Evolutionary conservation across 2,888 invertebrate species (phyloP).

Genomic region (Drosophila prostipennis): DNA sequence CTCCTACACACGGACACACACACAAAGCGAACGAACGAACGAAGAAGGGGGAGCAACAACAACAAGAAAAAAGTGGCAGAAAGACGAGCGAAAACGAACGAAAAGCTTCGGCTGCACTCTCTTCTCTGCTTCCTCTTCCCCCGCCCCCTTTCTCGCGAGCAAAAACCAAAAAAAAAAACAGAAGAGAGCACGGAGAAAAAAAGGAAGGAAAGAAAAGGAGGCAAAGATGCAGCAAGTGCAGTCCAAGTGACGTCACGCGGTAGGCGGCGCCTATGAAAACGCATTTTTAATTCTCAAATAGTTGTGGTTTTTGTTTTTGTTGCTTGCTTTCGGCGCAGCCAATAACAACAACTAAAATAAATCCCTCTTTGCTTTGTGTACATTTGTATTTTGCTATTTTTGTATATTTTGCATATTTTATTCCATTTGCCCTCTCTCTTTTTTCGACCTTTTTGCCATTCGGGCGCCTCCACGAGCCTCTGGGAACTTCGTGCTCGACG

Average conservation of each 20-base stretch:
- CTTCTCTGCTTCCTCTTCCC: slow-evolving; percentile 10
- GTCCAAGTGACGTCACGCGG: slow-evolving; percentile 69
- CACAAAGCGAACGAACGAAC: background rate
- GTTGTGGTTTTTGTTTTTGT: slow-evolving; percentile 42
- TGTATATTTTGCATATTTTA: slow-evolving; percentile 79
- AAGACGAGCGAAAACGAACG: slow-evolving; percentile 34
- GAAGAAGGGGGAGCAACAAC: slow-evolving; percentile 20
- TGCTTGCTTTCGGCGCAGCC: slow-evolving; percentile 58
- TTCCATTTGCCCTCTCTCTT: slow-evolving; percentile 71
- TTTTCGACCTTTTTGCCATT: slow-evolving; percentile 38
- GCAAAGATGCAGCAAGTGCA: slow-evolving; percentile 67
- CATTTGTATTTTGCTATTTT: slow-evolving; percentile 50
- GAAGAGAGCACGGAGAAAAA: slow-evolving; percentile 35
- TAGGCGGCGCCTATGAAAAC: slow-evolving; percentile 77
- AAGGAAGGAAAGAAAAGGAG: slow-evolving; percentile 46
- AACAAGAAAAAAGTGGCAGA: slow-evolving; percentile 23
- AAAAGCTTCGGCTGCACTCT: slow-evolving; percentile 34
- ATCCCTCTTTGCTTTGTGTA: slow-evolving; percentile 26
- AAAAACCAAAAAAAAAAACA: slow-evolving; percentile 21
- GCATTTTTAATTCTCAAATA: slow-evolving; percentile 68
- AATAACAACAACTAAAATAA: slow-evolving; percentile 77
- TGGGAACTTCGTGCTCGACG: slow-evolving; percentile 66
- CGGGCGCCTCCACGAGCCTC: slow-evolving; percentile 43
- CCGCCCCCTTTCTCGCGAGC: slow-evolving; percentile 8
- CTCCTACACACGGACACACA: slow-evolving; percentile 43